Conservation (phyloP, 2,797 vertebrate species). For the Parotocinclus haroldoi region DNA sequence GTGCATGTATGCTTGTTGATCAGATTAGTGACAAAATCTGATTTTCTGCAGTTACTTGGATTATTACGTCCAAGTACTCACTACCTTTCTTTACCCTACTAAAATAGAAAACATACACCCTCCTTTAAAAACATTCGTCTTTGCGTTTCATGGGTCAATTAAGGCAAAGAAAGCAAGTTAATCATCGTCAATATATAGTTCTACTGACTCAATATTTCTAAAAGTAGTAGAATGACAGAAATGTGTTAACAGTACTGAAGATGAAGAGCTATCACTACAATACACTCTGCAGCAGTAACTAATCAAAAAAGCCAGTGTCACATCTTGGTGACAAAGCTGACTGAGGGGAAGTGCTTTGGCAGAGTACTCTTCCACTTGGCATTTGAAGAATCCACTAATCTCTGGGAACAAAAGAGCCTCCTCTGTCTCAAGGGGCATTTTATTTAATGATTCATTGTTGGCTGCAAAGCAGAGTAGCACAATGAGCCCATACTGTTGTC, state of each 20-base stretch:
- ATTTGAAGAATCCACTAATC: conserved; percentile 44
- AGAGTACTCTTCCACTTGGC: conserved; percentile 18
- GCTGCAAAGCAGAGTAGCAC: conserved; percentile 30
- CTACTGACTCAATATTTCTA: too few relatives aligned
- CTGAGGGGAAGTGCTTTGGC: conserved; percentile 23
- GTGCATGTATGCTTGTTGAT: too few relatives aligned
- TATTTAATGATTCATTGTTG: conserved; percentile 44
- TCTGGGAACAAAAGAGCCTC: conserved; percentile 31
- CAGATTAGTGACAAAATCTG: too few relatives aligned
- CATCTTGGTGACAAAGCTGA: conserved; percentile 13
- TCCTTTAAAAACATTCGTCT: neutral
- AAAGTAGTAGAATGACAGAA: neutral
- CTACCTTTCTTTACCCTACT: too few relatives aligned
- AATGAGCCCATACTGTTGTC: conserved; percentile 22
- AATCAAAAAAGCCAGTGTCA: conserved; percentile 7
- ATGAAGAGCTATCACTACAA: conserved; percentile 20
- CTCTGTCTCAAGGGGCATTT: conserved; percentile 36
- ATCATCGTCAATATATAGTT: conserved; percentile 14
- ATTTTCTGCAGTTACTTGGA: too few relatives aligned
- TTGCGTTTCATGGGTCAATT: neutral
- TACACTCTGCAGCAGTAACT: neutral
- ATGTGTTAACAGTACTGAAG: neutral
- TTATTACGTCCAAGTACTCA: too few relatives aligned
- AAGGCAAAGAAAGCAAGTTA: conserved; percentile 12
- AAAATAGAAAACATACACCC: too few relatives aligned